A percentile compares a stretch with the other conserved stretches of the same genome.
Conservation (phyloP, 2,797 vertebrate genomes). For the Anas bahamensis region DNA sequence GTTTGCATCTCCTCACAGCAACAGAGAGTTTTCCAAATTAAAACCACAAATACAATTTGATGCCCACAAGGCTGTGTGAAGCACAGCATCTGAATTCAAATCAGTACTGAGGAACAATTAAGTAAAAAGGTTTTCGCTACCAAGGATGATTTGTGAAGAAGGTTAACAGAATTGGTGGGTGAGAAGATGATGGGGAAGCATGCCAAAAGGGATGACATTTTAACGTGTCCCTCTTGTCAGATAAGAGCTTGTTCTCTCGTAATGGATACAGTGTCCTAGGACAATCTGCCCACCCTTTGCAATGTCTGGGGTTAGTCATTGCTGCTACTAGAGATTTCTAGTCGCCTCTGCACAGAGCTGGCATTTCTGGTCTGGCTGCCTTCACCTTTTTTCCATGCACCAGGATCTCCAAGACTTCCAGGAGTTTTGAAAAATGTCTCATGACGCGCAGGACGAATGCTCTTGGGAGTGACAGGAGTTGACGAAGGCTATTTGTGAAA, state of each 20-base stretch:
- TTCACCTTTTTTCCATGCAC: slow-evolving; percentile 77
- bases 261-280: neutral
- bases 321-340: slow-evolving; percentile 85
- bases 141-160: slow-evolving; percentile 2
- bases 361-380: slow-evolving; percentile 69
- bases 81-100: slow-evolving; percentile 1
- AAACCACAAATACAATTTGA: slow-evolving; percentile 15
- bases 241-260: neutral
- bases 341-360: slow-evolving; percentile 89
- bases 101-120: slow-evolving; percentile 25
- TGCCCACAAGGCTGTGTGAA: neutral
- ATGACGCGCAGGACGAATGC: slow-evolving; percentile 60
- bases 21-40: slow-evolving; percentile 4
- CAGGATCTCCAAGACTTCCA: slow-evolving; percentile 78
- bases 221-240: neutral
- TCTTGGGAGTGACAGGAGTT: slow-evolving; percentile 88
- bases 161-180: neutral
- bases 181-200: neutral
- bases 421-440: slow-evolving; percentile 95
- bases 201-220: neutral
- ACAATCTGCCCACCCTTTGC: neutral
- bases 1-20: slow-evolving; percentile 16
- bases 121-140: slow-evolving; percentile 20
- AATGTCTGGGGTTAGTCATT: slow-evolving; percentile 61
- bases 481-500: slow-evolving; percentile 73